These are phyloP conservation scores for Cuniculus paca DNA, from an alignment of 2,797 vertebrate species.

Conservation along the genomic window DNA sequence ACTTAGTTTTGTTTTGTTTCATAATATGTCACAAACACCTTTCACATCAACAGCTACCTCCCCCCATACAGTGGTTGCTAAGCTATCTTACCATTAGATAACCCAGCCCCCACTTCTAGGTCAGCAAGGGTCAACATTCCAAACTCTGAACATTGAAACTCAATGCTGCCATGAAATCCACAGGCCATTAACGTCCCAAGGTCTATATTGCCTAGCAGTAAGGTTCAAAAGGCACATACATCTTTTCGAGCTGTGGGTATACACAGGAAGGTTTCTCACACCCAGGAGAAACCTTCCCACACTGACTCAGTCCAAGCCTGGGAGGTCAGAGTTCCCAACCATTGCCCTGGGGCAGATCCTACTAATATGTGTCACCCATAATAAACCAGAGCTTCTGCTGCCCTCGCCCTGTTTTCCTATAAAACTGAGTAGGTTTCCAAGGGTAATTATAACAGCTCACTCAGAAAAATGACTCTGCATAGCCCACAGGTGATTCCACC, in stretches of 20 bases:
- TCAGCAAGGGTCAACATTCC: neutral
- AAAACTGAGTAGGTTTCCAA: neutral
- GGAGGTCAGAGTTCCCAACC: neutral
- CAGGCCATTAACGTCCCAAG: neutral
- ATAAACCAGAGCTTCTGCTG: neutral
- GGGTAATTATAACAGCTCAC: neutral
- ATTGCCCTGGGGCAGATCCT: neutral
- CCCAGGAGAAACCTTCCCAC: neutral
- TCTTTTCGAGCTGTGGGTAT: neutral
- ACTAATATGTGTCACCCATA: slow-evolving; percentile 12
- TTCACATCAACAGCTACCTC: neutral
- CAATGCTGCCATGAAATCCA: neutral
- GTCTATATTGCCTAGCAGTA: neutral
- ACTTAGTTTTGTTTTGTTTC: neutral
- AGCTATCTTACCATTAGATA: neutral
- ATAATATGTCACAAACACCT: neutral
- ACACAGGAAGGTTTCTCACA: neutral
- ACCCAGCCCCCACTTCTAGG: accelerated
- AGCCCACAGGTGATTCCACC: neutral
- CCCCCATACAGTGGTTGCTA: neutral
- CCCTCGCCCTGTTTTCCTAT: neutral
- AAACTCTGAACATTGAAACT: neutral
- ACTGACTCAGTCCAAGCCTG: neutral
- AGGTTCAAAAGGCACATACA: neutral
- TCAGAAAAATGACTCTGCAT: neutral